Evolutionary conservation across 2,888 invertebrate species (phyloP), one percentile per base, ranked within the genome.

Genomic region (Papilio gigon): DNA sequence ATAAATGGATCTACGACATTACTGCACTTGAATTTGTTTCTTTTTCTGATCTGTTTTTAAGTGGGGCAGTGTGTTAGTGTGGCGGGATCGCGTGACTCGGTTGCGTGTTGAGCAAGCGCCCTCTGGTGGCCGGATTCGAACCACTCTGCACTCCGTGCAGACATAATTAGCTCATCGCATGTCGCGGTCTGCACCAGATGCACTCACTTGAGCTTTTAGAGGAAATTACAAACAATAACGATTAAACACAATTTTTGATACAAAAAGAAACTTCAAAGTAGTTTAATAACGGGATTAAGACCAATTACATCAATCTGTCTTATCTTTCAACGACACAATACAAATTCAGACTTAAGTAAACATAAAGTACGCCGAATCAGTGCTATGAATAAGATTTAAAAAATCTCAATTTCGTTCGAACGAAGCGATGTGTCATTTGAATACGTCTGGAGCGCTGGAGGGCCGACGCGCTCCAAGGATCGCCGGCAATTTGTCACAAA

Each of bases 51-150:
- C n/a, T n/a, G n/a, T n/a, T n/a, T n/a, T n/a, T n/a, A n/a, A n/a
- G n/a, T n/a, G n/a, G n/a, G n/a, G 78, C 86, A 88, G 85, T 90
- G 82, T 89, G 89, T 89, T 90, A 88, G 84, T 88, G 86, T 84
- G 86, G 83, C 85, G 75, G 76, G 82, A 81, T 91, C 87, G 91
- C 91, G 90, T 92, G 91, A 87, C 86, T 83, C 71, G 83, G 75
- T 89, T 82, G 87, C 90, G 86, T 90, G 88, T 81, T 78, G 74
- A 76, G 78, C 79, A 81, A 79, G 80, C 79, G 80, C 86, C 85
- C 84, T 84, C 83, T 80, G 72, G 71, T 70, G 74, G 75, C 78
- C 82, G 81, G 83, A 84, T 84, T 80, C 80, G 74, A 78, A 75
- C 80, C 79, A 81, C 83, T 84, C 74, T 73, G 80, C 80, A 78